Evolutionary conservation across 2,888 invertebrate species (phyloP).

Genomic region (Reticulitermes lucifugus): DNA sequence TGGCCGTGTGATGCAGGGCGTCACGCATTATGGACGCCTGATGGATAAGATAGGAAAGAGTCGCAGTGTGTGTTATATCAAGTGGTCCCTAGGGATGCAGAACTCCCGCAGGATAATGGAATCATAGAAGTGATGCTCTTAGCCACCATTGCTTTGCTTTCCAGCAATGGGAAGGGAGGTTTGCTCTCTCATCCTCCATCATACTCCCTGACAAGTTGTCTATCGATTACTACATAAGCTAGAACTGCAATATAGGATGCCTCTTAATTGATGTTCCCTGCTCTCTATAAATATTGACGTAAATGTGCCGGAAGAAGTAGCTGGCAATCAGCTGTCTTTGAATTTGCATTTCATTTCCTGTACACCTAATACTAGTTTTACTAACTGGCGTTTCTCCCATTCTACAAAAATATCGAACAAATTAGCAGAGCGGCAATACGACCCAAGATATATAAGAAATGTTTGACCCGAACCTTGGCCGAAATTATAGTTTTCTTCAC

Average conservation of each 20-base stretch:
- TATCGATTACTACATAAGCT: slow-evolving; percentile 7
- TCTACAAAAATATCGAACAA: too few species aligned
- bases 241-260: not conserved
- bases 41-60: slow-evolving; percentile 14
- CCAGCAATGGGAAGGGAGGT: not conserved
- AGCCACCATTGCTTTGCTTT: slow-evolving; percentile 18
- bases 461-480: too few species aligned
- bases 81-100: slow-evolving; percentile 15
- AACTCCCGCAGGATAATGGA: slow-evolving; percentile 12
- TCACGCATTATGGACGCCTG: not conserved
- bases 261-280: not conserved
- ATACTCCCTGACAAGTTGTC: not conserved
- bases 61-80: slow-evolving; percentile 6
- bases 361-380: too few species aligned
- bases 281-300: too few species aligned
- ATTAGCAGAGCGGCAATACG: too few species aligned
- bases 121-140: slow-evolving; percentile 9
- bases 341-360: too few species aligned
- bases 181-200: not conserved
- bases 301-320: too few species aligned
- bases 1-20: not conserved
- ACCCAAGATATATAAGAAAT: too few species aligned
- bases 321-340: too few species aligned
- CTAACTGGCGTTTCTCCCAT: too few species aligned
- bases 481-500: too few species aligned